These are phyloP conservation scores for Thereva unica DNA, from an alignment of 2,888 invertebrate genomes.

Conservation along the genomic window DNA sequence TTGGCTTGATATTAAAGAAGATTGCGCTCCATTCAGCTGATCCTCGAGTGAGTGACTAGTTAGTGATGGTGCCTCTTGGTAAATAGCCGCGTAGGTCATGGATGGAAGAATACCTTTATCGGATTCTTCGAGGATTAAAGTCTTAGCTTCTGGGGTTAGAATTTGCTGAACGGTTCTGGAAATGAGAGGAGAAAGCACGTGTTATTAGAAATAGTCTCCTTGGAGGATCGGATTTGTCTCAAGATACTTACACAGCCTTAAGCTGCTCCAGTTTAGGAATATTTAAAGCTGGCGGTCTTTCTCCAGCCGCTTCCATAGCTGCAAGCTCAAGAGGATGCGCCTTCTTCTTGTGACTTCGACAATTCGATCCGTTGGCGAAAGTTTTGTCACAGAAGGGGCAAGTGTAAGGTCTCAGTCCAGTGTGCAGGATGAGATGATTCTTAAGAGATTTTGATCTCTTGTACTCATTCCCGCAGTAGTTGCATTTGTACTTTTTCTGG, in stretches of 20 bases:
- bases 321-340: slow-evolving; percentile 55
- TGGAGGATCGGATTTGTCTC: background rate
- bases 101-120: too few relatives aligned
- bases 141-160: too few relatives aligned
- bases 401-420: slow-evolving; percentile 55
- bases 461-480: slow-evolving; percentile 54
- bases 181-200: too few relatives aligned
- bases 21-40: too few relatives aligned
- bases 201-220: too few relatives aligned
- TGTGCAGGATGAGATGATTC: slow-evolving; percentile 56
- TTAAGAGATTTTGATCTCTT: slow-evolving; percentile 57
- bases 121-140: too few relatives aligned
- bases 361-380: slow-evolving; percentile 58
- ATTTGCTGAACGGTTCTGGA: too few relatives aligned
- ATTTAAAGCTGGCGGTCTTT: slow-evolving; percentile 48
- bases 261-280: slow-evolving; percentile 55
- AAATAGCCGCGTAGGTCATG: too few relatives aligned
- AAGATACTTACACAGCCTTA: slow-evolving; percentile 50
- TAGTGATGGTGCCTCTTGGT: too few relatives aligned
- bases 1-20: too few relatives aligned
- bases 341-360: slow-evolving; percentile 57
- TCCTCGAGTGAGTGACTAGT: too few relatives aligned
- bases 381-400: slow-evolving; percentile 56
- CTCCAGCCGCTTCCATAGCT: slow-evolving; percentile 54
- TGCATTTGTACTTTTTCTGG: slow-evolving; percentile 53